Base-by-base conservation (phyloP, 2,113 vertebrate species). In the Dendropsophus ebraccatus region DNA sequence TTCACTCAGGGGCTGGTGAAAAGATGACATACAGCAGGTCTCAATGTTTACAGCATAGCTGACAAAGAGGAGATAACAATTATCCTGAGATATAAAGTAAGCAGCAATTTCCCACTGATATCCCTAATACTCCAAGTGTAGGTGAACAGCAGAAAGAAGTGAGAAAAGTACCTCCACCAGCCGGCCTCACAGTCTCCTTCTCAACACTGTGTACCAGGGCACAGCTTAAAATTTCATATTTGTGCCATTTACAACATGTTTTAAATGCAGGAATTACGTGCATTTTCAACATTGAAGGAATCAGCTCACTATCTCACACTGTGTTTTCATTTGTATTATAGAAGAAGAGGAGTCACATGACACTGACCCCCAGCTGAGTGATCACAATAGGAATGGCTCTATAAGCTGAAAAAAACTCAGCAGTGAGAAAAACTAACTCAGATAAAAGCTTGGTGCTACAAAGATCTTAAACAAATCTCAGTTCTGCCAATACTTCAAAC, bases 311-410 rank as follows among this genome's bases (percentile, higher is more conserved):
- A 87, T 87, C 78, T 87, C 85, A 87, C 85, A 87, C 85, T 87
- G 85, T 74, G 85, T 87, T 81, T 69, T 81, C 85, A 87, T 81
- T 87, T 87, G 85, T 87, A 81, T 74, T 74, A 87, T 70, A 87
- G 85, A 87, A 86, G 62, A 86, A 87, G 37, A 70, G 62, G 52
- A 81, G 85, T 87, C 85, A 87, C 85, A 74, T 87, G 85, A 81
- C 47, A 74, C 52, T 87, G 77, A 79, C 85, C 85, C 76, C 85
- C 85, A 87, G 30, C 85, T 74, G 85, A 74, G 85, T 87, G 37
- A 87, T 87, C 77, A 87, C 85, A 87, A 87, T 87, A 87, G 85
- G 67, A 87, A 87, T 62, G 78, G 67, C 69, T 74, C 41, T 81
- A 81, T 87, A 81, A 81, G 85, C 69, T 14, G 76, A 77, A 52